Evolutionary conservation across 2,888 invertebrate genomes (phyloP), one percentile per base, ranked within the genome.

Genomic region (Cryptosula pallasiana): DNA sequence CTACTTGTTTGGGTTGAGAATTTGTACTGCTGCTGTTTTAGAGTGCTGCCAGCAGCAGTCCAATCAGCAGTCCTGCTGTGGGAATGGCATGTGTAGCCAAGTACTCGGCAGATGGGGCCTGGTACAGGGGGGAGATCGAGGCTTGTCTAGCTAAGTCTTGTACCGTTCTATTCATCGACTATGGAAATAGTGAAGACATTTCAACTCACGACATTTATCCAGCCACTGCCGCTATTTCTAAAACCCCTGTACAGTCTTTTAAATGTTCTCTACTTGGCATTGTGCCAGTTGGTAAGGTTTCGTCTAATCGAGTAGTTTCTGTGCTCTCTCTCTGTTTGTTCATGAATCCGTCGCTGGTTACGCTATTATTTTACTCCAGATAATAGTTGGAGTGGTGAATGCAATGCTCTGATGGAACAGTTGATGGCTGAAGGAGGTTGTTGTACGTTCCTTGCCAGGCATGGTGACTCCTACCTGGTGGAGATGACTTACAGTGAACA

Each of bases 111-210:
- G 80, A 81, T 73, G 74, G 76, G n/a, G 69, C 57, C 0, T 81
- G 81, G 81, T 81, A 81, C 70, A 72, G 82, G 71, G 80, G 77
- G 1, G 72, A 73, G n/a, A 74, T 82, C 1, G 73, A 74, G n/a
- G 73, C 75, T 23, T 70, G 75, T 0, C 69, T 75, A 5, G 76
- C 71, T 29, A 57, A 74, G 25, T 75, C 72, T 69, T 74, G 77
- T 16, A 75, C 76, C 69, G 81, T 83, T 2, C 77, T 77, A 32
- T 83, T 81, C 77, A 79, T 83, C 25, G 83, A 83, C 75, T 83
- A 81, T 76, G 83, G 83, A 9, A 82, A 82, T 55, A 75, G 58
- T 27, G 80, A 78, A n/a, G 69, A 55, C 1, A 75, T 76, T 32
- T 63, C 70, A 2, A 69, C 73, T 25, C 75, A 74, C 16, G 73